phyloP scores from a whole-genome alignment of 2,113 vertebrate genomes.

The Toxotes chatareus region DNA sequence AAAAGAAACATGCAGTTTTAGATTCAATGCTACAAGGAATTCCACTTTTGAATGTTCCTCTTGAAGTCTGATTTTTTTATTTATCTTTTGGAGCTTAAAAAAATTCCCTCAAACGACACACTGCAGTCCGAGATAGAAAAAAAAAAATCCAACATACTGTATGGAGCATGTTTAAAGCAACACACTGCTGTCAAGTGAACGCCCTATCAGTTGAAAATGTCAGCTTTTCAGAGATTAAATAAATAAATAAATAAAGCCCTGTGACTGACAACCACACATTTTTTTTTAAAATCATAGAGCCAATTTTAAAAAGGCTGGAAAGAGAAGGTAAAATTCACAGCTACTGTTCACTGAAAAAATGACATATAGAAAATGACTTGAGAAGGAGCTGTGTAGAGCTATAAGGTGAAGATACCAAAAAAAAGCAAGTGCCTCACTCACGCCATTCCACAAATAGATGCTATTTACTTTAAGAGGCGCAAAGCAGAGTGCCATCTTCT shows the following conservation, averaged over 20 bases:
- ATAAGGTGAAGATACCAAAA: constrained; percentile 11
- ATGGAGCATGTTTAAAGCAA: background rate
- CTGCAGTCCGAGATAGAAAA: background rate
- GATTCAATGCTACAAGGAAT: background rate
- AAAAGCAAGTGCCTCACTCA: background rate
- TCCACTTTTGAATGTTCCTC: background rate
- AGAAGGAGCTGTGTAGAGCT: constrained; percentile 4
- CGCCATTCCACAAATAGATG: constrained; percentile 40
- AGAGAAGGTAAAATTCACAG: background rate
- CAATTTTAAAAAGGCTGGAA: constrained; percentile 20
- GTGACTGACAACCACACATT: background rate
- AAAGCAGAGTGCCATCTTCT: constrained; percentile 43
- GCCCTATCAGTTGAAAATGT: background rate
- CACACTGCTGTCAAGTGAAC: background rate
- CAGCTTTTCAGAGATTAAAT: background rate
- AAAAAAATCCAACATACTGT: background rate
- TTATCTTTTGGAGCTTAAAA: background rate
- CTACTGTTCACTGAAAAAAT: constrained; percentile 27
- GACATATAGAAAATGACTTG: constrained; percentile 20
- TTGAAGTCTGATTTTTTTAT: background rate
- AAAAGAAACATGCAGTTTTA: background rate
- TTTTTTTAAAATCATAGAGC: constrained; percentile 2
- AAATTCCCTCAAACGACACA: background rate
- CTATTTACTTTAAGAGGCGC: constrained; percentile 45
- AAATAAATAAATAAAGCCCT: background rate